Conservation (phyloP, 1,140 invertebrate species). For the Chironomus striatipennis region DNA sequence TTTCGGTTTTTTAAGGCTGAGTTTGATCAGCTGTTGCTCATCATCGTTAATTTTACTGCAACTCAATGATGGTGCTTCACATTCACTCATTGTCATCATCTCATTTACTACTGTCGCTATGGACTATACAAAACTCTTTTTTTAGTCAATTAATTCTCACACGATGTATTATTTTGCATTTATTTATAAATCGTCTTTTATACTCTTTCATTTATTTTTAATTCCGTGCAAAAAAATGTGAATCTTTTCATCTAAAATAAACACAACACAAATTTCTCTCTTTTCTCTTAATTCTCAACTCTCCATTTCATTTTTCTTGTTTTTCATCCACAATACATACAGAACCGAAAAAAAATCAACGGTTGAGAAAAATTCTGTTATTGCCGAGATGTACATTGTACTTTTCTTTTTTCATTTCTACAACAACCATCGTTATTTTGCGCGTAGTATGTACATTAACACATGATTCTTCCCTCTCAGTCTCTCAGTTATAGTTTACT, state of each 20-base stretch:
- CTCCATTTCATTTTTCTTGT: too few species aligned
- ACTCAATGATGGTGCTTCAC: background rate
- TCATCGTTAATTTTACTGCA: background rate
- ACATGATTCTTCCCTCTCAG: conserved; percentile 6
- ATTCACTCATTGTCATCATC: background rate
- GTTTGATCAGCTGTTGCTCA: conserved; percentile 32
- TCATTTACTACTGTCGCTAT: background rate
- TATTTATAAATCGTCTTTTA: background rate
- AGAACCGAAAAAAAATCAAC: too few species aligned
- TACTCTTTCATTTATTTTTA: background rate
- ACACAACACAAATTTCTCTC: background rate
- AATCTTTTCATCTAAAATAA: conserved; percentile 3
- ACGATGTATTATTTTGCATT: background rate
- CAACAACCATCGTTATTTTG: too few species aligned
- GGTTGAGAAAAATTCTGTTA: conserved; percentile 13
- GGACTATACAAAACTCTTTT: background rate
- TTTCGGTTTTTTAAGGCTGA: conserved; percentile 43
- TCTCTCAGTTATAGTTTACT: background rate
- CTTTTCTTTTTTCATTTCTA: too few species aligned
- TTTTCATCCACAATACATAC: too few species aligned
- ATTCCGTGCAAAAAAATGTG: background rate
- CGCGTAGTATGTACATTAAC: background rate
- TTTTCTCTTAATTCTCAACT: background rate
- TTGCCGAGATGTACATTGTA: background rate
- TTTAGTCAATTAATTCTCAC: background rate